These are phyloP conservation scores for Metallyticus violacea DNA, from an alignment of 2,888 invertebrate genomes.

Conservation along the genomic window DNA sequence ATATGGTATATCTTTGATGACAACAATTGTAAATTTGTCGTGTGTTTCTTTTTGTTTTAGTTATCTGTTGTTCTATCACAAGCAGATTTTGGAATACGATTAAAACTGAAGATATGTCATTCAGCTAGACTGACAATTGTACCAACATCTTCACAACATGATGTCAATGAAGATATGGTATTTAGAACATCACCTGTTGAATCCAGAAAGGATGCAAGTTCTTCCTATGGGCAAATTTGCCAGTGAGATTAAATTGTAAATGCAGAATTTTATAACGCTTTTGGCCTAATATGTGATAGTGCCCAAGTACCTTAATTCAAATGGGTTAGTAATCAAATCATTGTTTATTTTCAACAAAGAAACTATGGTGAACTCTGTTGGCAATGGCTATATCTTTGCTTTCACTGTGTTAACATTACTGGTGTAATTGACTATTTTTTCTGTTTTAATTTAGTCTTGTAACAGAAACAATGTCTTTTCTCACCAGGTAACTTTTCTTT, in stretches of 20 bases:
- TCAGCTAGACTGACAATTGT: neutral
- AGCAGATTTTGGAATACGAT: slow-evolving; percentile 83
- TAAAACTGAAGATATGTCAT: neutral
- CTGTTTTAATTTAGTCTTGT: neutral
- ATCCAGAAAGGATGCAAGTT: neutral
- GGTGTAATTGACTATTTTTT: neutral
- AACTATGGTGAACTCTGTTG: neutral
- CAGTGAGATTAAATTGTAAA: neutral
- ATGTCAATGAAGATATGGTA: neutral
- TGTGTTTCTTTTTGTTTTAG: slow-evolving; percentile 56
- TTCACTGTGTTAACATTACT: neutral
- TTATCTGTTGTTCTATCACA: slow-evolving; percentile 94
- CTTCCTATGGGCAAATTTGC: neutral
- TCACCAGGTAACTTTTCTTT: neutral
- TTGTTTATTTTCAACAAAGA: neutral
- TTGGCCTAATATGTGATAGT: neutral
- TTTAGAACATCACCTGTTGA: neutral
- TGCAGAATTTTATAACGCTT: neutral
- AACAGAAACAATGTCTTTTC: neutral
- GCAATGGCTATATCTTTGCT: neutral
- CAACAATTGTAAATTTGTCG: neutral
- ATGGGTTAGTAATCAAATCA: neutral
- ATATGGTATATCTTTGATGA: neutral
- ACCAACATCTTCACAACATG: neutral
- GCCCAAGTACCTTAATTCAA: neutral